These are phyloP conservation scores for Polyploca ridens DNA, from an alignment of 2,888 invertebrate species.

Conservation along the genomic window DNA sequence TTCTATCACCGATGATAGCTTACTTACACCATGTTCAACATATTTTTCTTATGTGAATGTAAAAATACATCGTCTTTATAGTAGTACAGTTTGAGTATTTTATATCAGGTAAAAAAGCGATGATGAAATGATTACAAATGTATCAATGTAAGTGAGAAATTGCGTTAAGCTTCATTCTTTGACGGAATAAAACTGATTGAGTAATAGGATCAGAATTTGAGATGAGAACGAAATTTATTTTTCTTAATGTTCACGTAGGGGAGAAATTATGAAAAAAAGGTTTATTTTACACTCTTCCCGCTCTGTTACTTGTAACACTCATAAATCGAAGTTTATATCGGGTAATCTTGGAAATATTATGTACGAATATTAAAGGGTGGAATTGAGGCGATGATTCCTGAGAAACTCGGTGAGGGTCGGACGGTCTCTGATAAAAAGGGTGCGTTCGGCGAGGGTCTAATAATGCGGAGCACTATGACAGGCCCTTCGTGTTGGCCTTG, in stretches of 20 bases:
- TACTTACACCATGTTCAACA: slow-evolving; percentile 27
- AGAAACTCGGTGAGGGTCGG: slow-evolving; percentile 69
- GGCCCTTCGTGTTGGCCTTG: slow-evolving; percentile 22
- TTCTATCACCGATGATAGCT: slow-evolving; percentile 27
- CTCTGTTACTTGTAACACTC: slow-evolving; percentile 39
- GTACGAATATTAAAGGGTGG: slow-evolving; percentile 65
- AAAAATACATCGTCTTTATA: neutral
- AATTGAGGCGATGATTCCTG: slow-evolving; percentile 67
- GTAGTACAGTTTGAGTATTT: neutral
- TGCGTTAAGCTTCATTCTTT: neutral
- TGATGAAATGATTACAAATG: no score
- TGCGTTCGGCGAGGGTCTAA: slow-evolving; percentile 56
- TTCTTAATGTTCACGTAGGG: neutral
- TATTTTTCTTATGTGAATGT: slow-evolving; percentile 5
- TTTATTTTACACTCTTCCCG: slow-evolving; percentile 38
- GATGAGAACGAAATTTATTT: neutral
- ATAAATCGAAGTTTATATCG: slow-evolving; percentile 48
- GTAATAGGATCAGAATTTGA: neutral
- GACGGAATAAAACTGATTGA: neutral
- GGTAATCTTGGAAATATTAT: slow-evolving; percentile 58
- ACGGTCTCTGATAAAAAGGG: slow-evolving; percentile 72
- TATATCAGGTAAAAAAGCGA: no score
- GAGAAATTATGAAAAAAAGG: neutral
- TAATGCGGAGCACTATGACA: slow-evolving; percentile 61
- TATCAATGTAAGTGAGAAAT: neutral